These are phyloP conservation scores for Penaeus japonicus DNA, from an alignment of 1,140 invertebrate genomes.

Conservation along the genomic window DNA sequence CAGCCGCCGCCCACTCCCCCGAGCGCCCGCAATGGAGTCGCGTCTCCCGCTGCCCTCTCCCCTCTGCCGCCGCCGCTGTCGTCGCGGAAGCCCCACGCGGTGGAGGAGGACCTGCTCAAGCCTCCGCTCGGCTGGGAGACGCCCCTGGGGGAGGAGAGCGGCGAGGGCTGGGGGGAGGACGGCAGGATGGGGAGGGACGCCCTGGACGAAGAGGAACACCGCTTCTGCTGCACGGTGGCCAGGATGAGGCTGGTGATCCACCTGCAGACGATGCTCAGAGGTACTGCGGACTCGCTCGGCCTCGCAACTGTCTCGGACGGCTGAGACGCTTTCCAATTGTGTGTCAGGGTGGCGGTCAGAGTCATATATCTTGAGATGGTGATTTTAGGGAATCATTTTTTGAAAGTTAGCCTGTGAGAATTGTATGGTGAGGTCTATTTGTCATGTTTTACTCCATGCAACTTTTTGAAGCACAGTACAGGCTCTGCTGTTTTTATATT, in stretches of 20 bases:
- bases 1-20: neutral
- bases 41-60: neutral
- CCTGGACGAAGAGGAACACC: neutral
- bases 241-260: conserved; percentile 52
- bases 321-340: too few species aligned
- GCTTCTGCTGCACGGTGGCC: conserved; percentile 48
- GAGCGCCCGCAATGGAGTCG: neutral
- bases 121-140: neutral
- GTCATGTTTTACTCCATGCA: too few species aligned
- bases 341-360: too few species aligned
- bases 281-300: neutral
- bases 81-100: too few species aligned
- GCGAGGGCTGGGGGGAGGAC: neutral
- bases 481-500: too few species aligned
- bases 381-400: too few species aligned
- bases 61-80: neutral
- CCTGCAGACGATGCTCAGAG: conserved; percentile 38
- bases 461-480: too few species aligned
- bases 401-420: too few species aligned
- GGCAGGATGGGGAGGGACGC: neutral
- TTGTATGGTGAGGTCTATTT: too few species aligned
- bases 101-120: neutral
- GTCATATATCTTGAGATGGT: too few species aligned
- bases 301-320: too few species aligned
- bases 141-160: neutral